A percentile compares a stretch with the other conserved stretches of the same genome.
phyloP scores from a whole-genome alignment of 53 echinoderm and acorn worm genomes.

The Apostichopus leukothele region DNA sequence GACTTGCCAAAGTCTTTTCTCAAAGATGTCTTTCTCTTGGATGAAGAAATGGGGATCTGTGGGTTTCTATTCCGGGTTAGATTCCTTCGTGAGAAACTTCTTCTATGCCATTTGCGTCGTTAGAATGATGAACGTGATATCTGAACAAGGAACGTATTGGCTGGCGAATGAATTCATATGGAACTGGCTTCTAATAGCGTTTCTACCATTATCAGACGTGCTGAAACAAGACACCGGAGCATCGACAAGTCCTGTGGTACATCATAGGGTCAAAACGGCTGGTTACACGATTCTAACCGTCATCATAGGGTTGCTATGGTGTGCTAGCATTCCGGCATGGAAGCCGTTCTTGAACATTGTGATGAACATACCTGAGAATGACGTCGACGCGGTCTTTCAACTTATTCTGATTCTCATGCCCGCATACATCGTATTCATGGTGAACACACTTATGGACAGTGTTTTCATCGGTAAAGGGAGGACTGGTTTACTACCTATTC shows the following conservation, averaged over 20 bases:
- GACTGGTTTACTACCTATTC: constrained; percentile 18
- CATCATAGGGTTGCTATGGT: constrained; percentile 9
- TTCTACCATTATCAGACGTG: constrained; percentile 3
- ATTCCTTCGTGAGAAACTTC: constrained; percentile 34
- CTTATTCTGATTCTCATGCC: constrained; percentile 40
- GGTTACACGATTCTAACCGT: background rate
- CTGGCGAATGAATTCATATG: constrained; percentile 29
- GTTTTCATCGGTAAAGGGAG: constrained; percentile 35
- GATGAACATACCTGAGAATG: constrained; percentile 11
- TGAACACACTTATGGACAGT: constrained; percentile 28
- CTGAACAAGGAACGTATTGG: constrained; percentile 22
- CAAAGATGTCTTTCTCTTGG: constrained; percentile 14
- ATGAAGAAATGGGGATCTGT: constrained; percentile 37
- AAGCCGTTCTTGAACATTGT: constrained; percentile 35
- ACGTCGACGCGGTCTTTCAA: constrained; percentile 4
- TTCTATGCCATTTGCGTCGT: constrained; percentile 33
- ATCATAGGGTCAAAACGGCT: constrained; percentile 26
- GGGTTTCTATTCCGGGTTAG: constrained; percentile 35
- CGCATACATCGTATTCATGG: constrained; percentile 20
- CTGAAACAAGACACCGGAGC: constrained; percentile 26
- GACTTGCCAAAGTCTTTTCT: background rate
- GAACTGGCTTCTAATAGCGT: constrained; percentile 13
- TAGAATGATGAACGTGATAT: constrained; percentile 37
- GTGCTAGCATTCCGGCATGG: constrained; percentile 30
- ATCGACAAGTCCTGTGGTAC: constrained; percentile 3